Conservation (phyloP, 2,113 vertebrate species). For the Thamnophis sirtalis region DNA sequence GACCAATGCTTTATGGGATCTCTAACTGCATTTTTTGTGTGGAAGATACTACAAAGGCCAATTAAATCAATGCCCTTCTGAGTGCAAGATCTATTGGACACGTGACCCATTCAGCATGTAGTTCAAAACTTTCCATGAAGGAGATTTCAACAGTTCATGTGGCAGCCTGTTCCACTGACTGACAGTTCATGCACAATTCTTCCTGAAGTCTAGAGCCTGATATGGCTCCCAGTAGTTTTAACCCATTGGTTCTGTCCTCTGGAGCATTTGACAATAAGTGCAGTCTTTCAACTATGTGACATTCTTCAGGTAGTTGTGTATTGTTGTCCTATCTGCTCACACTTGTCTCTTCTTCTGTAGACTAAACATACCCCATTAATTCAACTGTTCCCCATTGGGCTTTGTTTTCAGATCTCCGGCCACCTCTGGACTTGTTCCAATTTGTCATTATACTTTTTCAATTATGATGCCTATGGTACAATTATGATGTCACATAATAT, state of each 20-base stretch:
- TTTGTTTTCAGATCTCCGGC: neutral
- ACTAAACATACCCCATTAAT: neutral
- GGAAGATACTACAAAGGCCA: neutral
- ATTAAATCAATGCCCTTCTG: neutral
- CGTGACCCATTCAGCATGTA: neutral
- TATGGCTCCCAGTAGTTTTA: neutral
- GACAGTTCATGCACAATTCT: neutral
- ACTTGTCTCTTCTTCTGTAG: neutral
- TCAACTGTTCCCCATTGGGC: neutral
- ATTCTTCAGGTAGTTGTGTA: neutral
- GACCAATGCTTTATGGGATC: neutral
- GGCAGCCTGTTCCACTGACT: neutral
- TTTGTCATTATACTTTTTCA: neutral
- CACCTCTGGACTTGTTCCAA: neutral
- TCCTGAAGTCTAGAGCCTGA: neutral
- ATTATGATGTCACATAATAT: neutral
- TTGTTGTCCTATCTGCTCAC: neutral
- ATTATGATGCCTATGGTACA: neutral
- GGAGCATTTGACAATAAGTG: neutral
- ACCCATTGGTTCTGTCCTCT: neutral
- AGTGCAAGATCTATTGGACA: neutral
- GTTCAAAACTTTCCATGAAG: neutral
- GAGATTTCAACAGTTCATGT: neutral
- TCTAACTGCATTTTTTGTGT: neutral
- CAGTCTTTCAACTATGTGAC: neutral